phyloP scores from a whole-genome alignment of 2,113 vertebrate genomes.

The Camelus dromedarius region DNA sequence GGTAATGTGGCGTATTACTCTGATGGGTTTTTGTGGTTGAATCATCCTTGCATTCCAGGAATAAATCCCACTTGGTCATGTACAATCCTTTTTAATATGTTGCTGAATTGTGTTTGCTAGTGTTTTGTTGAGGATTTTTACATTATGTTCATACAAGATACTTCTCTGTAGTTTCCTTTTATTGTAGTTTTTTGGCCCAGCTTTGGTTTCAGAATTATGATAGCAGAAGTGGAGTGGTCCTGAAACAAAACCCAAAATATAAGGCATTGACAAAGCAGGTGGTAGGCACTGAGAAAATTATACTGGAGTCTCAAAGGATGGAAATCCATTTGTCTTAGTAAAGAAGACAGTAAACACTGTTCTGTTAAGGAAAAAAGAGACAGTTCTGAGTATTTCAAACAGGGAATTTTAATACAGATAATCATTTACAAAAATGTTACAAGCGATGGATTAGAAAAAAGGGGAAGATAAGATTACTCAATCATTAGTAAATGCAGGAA shows the following conservation, averaged over 20 bases:
- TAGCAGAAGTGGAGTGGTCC: background rate
- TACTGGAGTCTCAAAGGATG: background rate
- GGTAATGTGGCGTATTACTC: background rate
- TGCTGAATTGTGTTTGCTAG: background rate
- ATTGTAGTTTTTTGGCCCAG: background rate
- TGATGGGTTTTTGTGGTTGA: background rate
- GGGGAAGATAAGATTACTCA: background rate
- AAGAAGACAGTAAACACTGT: background rate
- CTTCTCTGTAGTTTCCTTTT: background rate
- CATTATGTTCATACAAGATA: background rate
- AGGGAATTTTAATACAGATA: background rate
- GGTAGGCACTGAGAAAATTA: background rate
- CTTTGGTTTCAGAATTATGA: background rate
- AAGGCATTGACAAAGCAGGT: background rate
- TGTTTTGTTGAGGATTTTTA: background rate
- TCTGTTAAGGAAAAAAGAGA: background rate
- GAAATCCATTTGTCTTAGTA: background rate
- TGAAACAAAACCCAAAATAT: background rate
- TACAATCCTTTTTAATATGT: background rate
- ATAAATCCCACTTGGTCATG: background rate
- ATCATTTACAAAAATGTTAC: background rate
- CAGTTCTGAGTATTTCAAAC: background rate
- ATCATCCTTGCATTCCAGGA: background rate
- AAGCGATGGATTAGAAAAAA: background rate
- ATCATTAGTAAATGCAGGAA: background rate